A percentile compares a stretch with the other conserved stretches of the same genome.
Conservation (phyloP, 2,888 invertebrate genomes). For the Aethes cnicana region DNA sequence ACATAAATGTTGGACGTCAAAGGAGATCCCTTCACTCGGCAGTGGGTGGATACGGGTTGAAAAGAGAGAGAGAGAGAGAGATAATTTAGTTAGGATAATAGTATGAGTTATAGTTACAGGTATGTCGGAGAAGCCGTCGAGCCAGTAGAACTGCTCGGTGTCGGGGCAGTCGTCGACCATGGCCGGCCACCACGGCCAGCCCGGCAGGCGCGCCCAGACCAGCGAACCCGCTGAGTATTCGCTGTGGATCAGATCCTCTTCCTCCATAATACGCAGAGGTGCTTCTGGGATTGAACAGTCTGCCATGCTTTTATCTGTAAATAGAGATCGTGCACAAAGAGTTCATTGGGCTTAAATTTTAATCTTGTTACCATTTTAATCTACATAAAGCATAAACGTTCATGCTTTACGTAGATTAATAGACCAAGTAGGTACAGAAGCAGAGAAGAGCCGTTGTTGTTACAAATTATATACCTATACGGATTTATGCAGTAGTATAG, state of each 20-base stretch:
- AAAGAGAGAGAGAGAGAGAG: no score
- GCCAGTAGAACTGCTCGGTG: constrained; percentile 82
- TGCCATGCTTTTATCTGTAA: constrained; percentile 67
- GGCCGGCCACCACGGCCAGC: constrained; percentile 88
- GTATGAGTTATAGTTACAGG: constrained; percentile 57
- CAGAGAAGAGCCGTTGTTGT: no score
- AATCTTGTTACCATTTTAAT: no score
- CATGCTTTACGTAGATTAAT: no score
- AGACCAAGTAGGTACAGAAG: no score
- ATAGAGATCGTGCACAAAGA: constrained; percentile 14
- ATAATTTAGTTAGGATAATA: no score
- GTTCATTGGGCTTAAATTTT: no score
- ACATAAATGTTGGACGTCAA: no score
- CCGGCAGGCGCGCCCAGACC: constrained; percentile 84
- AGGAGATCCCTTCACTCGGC: no score
- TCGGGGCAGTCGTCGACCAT: constrained; percentile 87
- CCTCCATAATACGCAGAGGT: constrained; percentile 63
- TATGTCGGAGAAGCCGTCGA: constrained; percentile 77
- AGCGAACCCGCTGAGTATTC: constrained; percentile 85
- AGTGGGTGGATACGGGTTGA: no score
- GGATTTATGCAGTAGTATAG: constrained; percentile 85
- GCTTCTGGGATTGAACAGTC: constrained; percentile 78
- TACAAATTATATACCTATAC: constrained; percentile 56
- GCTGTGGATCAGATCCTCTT: constrained; percentile 81
- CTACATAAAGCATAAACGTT: no score